phyloP scores from a whole-genome alignment of 2,797 vertebrate species.

The Parambassis ranga region DNA sequence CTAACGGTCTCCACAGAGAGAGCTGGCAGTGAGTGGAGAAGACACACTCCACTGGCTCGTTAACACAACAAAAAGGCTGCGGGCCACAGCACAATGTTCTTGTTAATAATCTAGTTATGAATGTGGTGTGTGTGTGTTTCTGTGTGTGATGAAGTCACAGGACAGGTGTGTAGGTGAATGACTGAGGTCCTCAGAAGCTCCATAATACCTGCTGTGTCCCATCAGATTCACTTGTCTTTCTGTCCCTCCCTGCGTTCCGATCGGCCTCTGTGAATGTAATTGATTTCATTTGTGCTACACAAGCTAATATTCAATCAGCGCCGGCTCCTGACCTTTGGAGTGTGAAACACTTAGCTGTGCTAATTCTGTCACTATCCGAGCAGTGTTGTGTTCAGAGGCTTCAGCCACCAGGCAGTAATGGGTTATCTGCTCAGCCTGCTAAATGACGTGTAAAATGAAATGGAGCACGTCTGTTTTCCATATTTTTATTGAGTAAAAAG shows the following conservation, averaged over 20 bases:
- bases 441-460: conserved; percentile 88
- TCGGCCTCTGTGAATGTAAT: conserved; percentile 74
- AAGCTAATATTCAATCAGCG: conserved; percentile 84
- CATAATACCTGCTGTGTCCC: conserved; percentile 2
- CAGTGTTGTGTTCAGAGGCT: conserved; percentile 68
- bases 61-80: conserved; percentile 28
- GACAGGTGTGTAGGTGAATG: background rate
- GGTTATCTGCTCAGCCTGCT: conserved; percentile 80
- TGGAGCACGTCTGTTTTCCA: conserved; percentile 76
- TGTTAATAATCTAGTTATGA: conserved; percentile 7
- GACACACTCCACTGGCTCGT: conserved; percentile 12
- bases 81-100: background rate
- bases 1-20: conserved; percentile 8
- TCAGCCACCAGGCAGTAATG: conserved; percentile 75
- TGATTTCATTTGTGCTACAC: conserved; percentile 79
- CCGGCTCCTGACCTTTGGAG: conserved; percentile 81
- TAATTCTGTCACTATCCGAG: conserved; percentile 83
- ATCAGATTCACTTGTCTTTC: conserved; percentile 24
- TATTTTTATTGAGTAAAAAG: conserved; percentile 76
- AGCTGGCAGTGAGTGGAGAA: background rate
- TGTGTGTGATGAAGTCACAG: conserved; percentile 5
- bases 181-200: background rate
- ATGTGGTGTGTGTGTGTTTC: background rate
- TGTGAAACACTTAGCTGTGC: conserved; percentile 82
- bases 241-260: conserved; percentile 51